A percentile compares a stretch with the other conserved stretches of the same genome.
Conservation (phyloP, 2,113 vertebrate species). For the Trichomycterus rosablanca region DNA sequence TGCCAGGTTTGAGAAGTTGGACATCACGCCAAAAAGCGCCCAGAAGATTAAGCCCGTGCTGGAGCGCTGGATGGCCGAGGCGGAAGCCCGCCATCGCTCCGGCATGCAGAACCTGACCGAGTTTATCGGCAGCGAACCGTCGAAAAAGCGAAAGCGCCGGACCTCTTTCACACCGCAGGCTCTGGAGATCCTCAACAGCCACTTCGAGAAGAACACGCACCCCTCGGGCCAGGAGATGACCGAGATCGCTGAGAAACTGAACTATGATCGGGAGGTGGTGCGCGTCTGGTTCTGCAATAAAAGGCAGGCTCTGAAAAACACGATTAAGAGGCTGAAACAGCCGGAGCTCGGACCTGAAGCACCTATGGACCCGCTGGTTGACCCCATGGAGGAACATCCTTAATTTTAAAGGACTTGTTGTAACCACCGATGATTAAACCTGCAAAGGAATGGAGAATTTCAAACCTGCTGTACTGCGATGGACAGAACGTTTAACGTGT, state of each 20-base stretch:
- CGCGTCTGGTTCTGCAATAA: slow-evolving; percentile 99
- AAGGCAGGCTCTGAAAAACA: slow-evolving; percentile 98
- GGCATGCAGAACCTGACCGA: slow-evolving; percentile 99
- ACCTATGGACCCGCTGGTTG: slow-evolving; percentile 85
- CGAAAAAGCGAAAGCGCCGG: slow-evolving; percentile 99
- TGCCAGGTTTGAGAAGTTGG: slow-evolving; percentile 99
- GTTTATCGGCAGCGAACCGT: slow-evolving; percentile 98
- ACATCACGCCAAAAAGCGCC: slow-evolving; percentile 99
- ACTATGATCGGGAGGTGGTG: slow-evolving; percentile 98
- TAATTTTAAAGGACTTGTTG: slow-evolving; percentile 58
- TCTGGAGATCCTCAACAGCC: slow-evolving; percentile 98
- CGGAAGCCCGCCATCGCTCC: slow-evolving; percentile 99
- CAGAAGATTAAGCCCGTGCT: slow-evolving; percentile 99
- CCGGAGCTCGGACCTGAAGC: slow-evolving; percentile 77
- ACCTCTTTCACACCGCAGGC: slow-evolving; percentile 99
- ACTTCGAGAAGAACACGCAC: slow-evolving; percentile 99
- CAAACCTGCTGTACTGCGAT: slow-evolving; percentile 54
- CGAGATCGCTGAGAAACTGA: slow-evolving; percentile 98
- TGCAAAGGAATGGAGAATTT: slow-evolving; percentile 52
- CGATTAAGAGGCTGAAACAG: slow-evolving; percentile 97
- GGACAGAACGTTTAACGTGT: slow-evolving; percentile 71
- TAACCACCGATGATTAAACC: slow-evolving; percentile 11
- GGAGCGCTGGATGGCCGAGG: slow-evolving; percentile 99
- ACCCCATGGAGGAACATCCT: slow-evolving; percentile 89
- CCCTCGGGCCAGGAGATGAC: slow-evolving; percentile 99